A percentile compares a stretch with the other conserved stretches of the same genome.
Conservation (phyloP, 2,113 vertebrate species). For the Geococcyx californianus region DNA sequence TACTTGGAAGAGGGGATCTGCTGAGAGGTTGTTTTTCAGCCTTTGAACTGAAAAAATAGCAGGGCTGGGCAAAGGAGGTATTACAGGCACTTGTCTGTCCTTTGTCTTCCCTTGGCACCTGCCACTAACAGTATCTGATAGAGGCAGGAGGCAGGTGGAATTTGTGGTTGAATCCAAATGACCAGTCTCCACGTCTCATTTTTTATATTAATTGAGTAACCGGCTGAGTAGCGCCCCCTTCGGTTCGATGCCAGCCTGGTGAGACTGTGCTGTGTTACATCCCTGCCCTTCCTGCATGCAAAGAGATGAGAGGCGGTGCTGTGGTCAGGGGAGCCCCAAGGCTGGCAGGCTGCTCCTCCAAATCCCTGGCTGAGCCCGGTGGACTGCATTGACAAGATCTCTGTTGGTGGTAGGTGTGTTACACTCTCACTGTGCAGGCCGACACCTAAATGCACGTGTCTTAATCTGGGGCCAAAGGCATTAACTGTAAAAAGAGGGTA, state of each 20-base stretch:
- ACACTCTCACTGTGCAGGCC: accelerated
- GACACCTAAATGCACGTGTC: no score
- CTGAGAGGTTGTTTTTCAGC: background rate
- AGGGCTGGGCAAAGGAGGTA: background rate
- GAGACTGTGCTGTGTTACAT: background rate
- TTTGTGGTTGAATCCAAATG: background rate
- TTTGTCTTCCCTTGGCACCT: background rate
- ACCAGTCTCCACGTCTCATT: background rate
- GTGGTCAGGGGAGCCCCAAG: no score
- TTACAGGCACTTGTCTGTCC: background rate
- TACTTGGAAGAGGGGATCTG: background rate
- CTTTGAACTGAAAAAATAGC: background rate
- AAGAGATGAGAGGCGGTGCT: background rate
- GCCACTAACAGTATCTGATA: background rate
- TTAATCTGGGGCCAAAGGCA: accelerated
- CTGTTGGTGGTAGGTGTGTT: background rate
- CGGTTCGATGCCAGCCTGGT: background rate
- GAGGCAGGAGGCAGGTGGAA: background rate
- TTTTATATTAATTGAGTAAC: background rate
- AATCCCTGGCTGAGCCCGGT: accelerated
- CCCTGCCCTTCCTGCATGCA: background rate
- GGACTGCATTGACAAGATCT: background rate
- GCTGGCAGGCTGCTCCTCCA: background rate
- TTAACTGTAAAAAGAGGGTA: background rate
- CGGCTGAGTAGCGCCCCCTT: background rate